These are phyloP conservation scores for Zenarchopterus dispar DNA, from an alignment of 2,797 vertebrate genomes.

Conservation along the genomic window DNA sequence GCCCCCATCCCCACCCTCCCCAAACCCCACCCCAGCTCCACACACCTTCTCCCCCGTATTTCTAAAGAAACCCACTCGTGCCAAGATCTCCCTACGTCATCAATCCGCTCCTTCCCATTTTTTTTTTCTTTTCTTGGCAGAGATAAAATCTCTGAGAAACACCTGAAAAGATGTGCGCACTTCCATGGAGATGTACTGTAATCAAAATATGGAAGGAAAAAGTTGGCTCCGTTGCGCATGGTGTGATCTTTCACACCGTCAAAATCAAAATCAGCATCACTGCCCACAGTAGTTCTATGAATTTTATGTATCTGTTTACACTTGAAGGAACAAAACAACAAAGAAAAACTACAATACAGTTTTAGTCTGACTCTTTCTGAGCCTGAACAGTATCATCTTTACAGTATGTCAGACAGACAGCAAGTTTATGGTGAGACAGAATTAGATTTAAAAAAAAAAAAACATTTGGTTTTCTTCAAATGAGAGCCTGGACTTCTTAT, in stretches of 20 bases:
- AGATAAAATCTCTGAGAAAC: constrained; percentile 32
- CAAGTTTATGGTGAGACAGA: not conserved
- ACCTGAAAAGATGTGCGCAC: not conserved
- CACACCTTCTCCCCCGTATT: constrained; percentile 9
- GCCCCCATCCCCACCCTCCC: constrained; percentile 2
- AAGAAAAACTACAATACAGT: not conserved
- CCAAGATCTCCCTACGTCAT: constrained; percentile 48
- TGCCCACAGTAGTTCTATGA: not conserved
- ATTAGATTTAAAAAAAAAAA: not conserved
- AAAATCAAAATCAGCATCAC: not conserved
- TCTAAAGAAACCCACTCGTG: constrained; percentile 38
- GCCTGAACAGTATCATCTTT: not conserved
- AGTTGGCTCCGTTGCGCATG: not conserved
- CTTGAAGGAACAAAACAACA: not conserved
- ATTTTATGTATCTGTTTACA: not conserved
- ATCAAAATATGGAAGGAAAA: not conserved
- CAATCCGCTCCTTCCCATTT: constrained; percentile 39
- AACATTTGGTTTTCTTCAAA: constrained; percentile 1
- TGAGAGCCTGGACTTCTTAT: constrained; percentile 19
- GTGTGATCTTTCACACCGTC: too few species aligned
- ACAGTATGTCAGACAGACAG: not conserved
- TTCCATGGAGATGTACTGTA: not conserved
- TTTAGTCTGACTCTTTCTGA: not conserved
- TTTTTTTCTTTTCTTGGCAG: constrained; percentile 27
- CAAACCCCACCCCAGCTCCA: not conserved